Percentiles rank a stretch among this genome's conserved stretches.
phyloP scores from a whole-genome alignment of 2,888 invertebrate genomes.

The Slavum lentiscoides region DNA sequence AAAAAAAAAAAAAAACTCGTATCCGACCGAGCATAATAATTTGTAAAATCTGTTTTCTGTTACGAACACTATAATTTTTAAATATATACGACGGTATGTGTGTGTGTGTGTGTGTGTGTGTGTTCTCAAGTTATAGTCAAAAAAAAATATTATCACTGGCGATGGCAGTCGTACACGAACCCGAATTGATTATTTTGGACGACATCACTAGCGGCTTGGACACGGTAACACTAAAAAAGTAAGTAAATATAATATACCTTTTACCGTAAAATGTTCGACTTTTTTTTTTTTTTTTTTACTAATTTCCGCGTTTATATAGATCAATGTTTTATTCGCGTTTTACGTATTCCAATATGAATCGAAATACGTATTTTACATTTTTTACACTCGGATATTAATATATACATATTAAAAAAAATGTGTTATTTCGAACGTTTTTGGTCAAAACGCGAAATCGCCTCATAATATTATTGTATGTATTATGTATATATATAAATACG shows the following conservation, averaged over 20 bases:
- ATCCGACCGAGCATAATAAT: too few species aligned
- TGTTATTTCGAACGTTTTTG: too few species aligned
- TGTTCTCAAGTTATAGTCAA: slow-evolving; percentile 5
- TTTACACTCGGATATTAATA: too few species aligned
- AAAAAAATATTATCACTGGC: slow-evolving; percentile 34
- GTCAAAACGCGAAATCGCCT: too few species aligned
- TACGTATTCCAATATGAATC: not conserved
- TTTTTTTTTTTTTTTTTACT: not conserved
- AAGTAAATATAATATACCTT: not conserved
- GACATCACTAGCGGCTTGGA: slow-evolving; percentile 45
- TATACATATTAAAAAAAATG: too few species aligned
- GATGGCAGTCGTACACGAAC: slow-evolving; percentile 38
- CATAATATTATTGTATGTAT: too few species aligned
- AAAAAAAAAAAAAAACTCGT: too few species aligned
- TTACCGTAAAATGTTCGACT: not conserved
- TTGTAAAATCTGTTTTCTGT: not conserved
- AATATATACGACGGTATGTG: too few species aligned
- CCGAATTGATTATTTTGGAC: slow-evolving; percentile 34
- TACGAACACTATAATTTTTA: not conserved
- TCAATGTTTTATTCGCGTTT: not conserved
- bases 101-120: not conserved
- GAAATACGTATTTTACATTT: too few species aligned
- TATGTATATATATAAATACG: too few species aligned
- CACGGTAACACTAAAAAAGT: slow-evolving; percentile 32
- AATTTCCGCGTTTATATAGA: not conserved